These are phyloP conservation scores for Drosophila conformis DNA, from an alignment of 2,888 invertebrate species.

Conservation along the genomic window DNA sequence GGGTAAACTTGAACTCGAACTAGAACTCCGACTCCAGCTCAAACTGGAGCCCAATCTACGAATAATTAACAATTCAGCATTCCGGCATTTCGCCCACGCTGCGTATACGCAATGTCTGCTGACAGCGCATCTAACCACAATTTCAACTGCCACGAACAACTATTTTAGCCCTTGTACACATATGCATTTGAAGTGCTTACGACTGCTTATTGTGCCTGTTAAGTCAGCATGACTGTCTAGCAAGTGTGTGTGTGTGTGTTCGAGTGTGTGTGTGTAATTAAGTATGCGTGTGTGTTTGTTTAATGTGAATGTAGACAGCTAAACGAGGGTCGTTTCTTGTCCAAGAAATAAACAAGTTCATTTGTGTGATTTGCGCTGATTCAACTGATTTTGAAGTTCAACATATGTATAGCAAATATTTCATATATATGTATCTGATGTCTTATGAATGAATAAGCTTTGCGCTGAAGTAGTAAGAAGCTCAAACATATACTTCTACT, in stretches of 20 bases:
- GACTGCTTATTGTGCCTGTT: conserved; percentile 56
- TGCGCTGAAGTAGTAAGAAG: not conserved
- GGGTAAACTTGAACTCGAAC: not conserved
- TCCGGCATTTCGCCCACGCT: conserved; percentile 10
- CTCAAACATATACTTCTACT: not conserved
- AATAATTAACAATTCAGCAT: conserved; percentile 66
- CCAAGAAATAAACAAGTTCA: not conserved
- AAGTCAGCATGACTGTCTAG: conserved; percentile 31
- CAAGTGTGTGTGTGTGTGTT: not conserved
- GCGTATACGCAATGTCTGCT: conserved; percentile 50
- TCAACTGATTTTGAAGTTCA: not conserved
- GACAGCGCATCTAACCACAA: conserved; percentile 29
- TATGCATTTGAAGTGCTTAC: conserved; percentile 55
- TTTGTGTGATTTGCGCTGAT: not conserved
- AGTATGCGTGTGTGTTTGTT: conserved; percentile 17
- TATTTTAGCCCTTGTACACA: conserved; percentile 9
- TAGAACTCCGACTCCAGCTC: not conserved
- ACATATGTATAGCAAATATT: not conserved
- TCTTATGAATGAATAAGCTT: not conserved
- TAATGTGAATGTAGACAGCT: conserved; percentile 3
- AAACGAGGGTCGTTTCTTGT: conserved; percentile 4
- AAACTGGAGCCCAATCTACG: conserved; percentile 2
- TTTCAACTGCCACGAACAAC: conserved; percentile 16
- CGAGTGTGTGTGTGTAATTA: not conserved
- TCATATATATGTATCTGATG: too few relatives aligned